Conservation (phyloP, 2,113 vertebrate genomes). For the Vulpes lagopus region DNA sequence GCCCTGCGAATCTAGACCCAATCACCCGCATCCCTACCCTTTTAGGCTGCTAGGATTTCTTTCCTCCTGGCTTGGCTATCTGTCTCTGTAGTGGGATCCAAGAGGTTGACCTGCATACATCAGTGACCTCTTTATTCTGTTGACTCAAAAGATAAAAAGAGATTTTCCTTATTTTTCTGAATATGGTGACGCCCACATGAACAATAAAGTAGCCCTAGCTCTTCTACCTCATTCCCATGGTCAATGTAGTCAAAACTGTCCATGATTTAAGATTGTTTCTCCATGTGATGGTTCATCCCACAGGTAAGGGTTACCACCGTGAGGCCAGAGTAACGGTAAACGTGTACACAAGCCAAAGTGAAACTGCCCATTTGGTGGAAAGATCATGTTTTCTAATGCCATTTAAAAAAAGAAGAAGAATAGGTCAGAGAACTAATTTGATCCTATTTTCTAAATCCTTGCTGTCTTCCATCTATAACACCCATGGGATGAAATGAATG, state of each 20-base stretch:
- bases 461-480: neutral
- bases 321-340: neutral
- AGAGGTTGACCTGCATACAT: neutral
- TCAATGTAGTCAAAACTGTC: neutral
- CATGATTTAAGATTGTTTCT: neutral
- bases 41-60: neutral
- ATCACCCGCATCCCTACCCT: neutral
- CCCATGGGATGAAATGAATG: neutral
- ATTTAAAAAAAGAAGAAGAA: slow-evolving; percentile 34
- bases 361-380: neutral
- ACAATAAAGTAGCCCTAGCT: neutral
- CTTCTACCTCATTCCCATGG: neutral
- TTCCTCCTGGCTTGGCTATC: neutral
- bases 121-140: neutral
- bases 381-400: neutral
- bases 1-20: neutral
- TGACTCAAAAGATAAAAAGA: slow-evolving; percentile 14
- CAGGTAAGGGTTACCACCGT: neutral
- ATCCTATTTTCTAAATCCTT: neutral
- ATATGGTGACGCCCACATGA: neutral
- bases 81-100: neutral
- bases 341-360: neutral
- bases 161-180: neutral
- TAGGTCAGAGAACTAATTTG: neutral
- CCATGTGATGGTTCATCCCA: neutral